Evolutionary conservation across 2,888 invertebrate species (phyloP), one percentile per base, ranked within the genome.

Genomic region (Tenodera sinensis): DNA sequence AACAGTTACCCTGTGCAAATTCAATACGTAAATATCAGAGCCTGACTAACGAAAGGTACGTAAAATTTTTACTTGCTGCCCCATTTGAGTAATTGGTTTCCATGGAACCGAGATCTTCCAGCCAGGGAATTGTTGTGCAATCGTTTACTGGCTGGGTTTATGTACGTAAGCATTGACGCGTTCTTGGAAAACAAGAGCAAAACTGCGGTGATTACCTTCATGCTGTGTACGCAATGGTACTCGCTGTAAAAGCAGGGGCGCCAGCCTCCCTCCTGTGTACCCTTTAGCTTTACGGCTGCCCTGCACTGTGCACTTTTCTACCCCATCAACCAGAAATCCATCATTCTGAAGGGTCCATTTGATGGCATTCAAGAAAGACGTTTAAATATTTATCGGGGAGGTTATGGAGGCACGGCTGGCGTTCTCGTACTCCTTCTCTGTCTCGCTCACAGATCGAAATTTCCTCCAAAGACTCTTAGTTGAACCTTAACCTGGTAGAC

Each of bases 271-370:
- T 27, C 42, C 27, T 28, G 4, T 42, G 9, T n/a, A 85, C 47
- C 27, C 14, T 28, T 42, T 9, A 27, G 42, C 28, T 27, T 27
- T 54, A 12, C 47, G 15, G 6, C 47, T 20, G 42, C 27, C 14
- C 25, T 12, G 12, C 85, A 85, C 54, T n/a, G 27, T 85, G 85
- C 85, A 85, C 85, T 85, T 34, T 85, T 47, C 54, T 71, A 20
- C 54, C 81, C 34, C 88, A 25, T 54, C 88, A 34, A 84, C 84
- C 81, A 85, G 84, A 71, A 84, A 88, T 88, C 88, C 88, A 88
- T 88, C 88, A 88, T 88, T 34, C 85, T 88, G 88, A 88, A 88
- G 88, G 84, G 88, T 85, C 88, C 88, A 88, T 88, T 88, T 88
- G 85, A 85, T 34, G 85, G 85, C 85, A 85, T 85, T 85, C 85